Percentiles rank a stretch among this genome's conserved stretches.
phyloP scores from a whole-genome alignment of 2,888 invertebrate species.

The Eulithis prunata region DNA sequence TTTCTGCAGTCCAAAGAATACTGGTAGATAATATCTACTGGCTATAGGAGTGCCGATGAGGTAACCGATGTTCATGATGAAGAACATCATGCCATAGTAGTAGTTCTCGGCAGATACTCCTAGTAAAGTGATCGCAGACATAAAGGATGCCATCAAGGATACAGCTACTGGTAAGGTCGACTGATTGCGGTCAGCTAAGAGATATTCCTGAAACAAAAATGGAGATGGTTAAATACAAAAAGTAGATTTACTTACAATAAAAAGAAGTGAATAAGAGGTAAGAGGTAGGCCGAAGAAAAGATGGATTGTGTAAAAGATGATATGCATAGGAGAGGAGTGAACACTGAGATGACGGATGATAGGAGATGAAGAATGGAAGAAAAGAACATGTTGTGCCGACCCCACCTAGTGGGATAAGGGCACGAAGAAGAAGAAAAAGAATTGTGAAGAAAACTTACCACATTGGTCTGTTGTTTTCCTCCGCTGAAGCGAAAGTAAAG shows the following conservation, averaged over 20 bases:
- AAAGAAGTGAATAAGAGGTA: too few relatives aligned
- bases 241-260: too few relatives aligned
- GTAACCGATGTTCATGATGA: slow-evolving; percentile 90
- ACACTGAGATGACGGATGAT: too few relatives aligned
- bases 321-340: too few relatives aligned
- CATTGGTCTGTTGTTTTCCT: slow-evolving; percentile 92
- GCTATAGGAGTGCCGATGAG: slow-evolving; percentile 90
- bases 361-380: too few relatives aligned
- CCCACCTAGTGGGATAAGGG: too few relatives aligned
- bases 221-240: too few relatives aligned
- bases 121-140: slow-evolving; percentile 94
- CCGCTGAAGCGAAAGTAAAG: slow-evolving; percentile 94
- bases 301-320: too few relatives aligned
- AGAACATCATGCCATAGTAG: slow-evolving; percentile 91
- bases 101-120: slow-evolving; percentile 96
- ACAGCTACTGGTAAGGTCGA: slow-evolving; percentile 92
- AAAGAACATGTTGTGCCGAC: too few relatives aligned
- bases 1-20: slow-evolving; percentile 92
- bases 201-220: slow-evolving; percentile 87
- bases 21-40: slow-evolving; percentile 91
- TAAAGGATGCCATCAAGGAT: slow-evolving; percentile 96
- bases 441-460: slow-evolving; percentile 71
- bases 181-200: slow-evolving; percentile 93
- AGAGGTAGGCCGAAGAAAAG: too few relatives aligned
- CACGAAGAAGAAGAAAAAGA: too few relatives aligned